A percentile compares a stretch with the other conserved stretches of the same genome.
Evolutionary conservation across 1,140 invertebrate genomes (phyloP).

Genomic region (Drosophila willistoni): DNA sequence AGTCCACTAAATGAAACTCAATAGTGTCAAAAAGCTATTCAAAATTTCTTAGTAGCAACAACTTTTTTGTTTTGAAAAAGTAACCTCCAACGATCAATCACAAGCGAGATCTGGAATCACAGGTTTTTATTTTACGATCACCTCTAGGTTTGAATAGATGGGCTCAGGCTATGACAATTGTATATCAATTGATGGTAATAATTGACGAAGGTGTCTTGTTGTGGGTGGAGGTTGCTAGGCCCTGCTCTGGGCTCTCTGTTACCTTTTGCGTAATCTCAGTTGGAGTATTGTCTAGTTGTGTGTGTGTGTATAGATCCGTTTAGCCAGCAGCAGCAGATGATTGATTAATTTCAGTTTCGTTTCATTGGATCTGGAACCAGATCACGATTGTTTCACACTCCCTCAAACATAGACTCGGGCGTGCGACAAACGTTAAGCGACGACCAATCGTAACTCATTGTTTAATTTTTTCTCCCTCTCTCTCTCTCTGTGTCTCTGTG

Average conservation of each 20-base stretch:
- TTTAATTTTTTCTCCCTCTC: slow-evolving; percentile 34
- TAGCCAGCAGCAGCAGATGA: slow-evolving; percentile 67
- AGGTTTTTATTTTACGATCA: not conserved
- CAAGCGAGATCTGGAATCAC: not conserved
- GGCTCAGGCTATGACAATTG: slow-evolving; percentile 73
- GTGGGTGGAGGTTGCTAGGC: slow-evolving; percentile 39
- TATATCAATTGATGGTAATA: slow-evolving; percentile 80
- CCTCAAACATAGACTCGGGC: not conserved
- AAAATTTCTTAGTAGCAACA: no score
- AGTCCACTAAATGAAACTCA: no score
- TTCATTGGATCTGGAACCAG: slow-evolving; percentile 65
- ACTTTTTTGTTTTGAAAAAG: no score
- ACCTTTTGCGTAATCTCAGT: slow-evolving; percentile 74
- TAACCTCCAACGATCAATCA: not conserved
- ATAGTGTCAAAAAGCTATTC: no score
- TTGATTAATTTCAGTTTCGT: slow-evolving; percentile 83
- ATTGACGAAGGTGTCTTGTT: slow-evolving; percentile 74
- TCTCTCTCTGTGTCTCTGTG: slow-evolving; percentile 13
- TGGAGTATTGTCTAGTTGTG: slow-evolving; percentile 56
- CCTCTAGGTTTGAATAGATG: slow-evolving; percentile 37
- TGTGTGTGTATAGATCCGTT: slow-evolving; percentile 60
- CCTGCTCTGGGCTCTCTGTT: slow-evolving; percentile 32
- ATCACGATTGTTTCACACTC: slow-evolving; percentile 26
- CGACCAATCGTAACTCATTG: slow-evolving; percentile 44
- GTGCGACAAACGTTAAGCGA: not conserved